A percentile compares a stretch with the other conserved stretches of the same genome.
Conservation (phyloP, 2,888 invertebrate genomes). For the Sicus ferrugineus region DNA sequence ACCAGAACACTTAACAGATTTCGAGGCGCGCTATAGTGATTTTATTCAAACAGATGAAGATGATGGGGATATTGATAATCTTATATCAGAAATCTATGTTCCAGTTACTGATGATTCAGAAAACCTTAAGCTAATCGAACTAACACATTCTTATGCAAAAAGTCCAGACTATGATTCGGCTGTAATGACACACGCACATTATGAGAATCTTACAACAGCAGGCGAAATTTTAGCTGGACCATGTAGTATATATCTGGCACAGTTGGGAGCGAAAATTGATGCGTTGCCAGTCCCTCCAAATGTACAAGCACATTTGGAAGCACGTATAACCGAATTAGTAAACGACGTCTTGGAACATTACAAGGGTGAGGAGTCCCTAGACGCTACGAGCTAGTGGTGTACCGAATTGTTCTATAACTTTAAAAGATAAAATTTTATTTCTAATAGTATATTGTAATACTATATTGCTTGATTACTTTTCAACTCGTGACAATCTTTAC, state of each 20-base stretch:
- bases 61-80: no score
- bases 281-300: background rate
- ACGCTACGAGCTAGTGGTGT: background rate
- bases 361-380: background rate
- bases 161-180: background rate
- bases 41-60: no score
- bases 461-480: no score
- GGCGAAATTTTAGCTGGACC: background rate
- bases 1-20: no score
- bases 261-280: conserved; percentile 18
- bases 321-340: conserved; percentile 2
- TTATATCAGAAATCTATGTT: background rate
- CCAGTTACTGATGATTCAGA: background rate
- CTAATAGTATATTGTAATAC: background rate
- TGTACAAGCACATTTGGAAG: conserved; percentile 15
- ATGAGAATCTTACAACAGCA: background rate
- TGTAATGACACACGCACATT: background rate
- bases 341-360: conserved; percentile 9
- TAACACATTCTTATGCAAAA: conserved; percentile 18
- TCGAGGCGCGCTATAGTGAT: no score
- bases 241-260: conserved; percentile 3
- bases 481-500: no score
- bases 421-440: background rate
- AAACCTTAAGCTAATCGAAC: conserved; percentile 5
- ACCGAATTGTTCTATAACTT: no score